Conservation (phyloP, 2,888 invertebrate genomes). For the Drosophila tanythrix region DNA sequence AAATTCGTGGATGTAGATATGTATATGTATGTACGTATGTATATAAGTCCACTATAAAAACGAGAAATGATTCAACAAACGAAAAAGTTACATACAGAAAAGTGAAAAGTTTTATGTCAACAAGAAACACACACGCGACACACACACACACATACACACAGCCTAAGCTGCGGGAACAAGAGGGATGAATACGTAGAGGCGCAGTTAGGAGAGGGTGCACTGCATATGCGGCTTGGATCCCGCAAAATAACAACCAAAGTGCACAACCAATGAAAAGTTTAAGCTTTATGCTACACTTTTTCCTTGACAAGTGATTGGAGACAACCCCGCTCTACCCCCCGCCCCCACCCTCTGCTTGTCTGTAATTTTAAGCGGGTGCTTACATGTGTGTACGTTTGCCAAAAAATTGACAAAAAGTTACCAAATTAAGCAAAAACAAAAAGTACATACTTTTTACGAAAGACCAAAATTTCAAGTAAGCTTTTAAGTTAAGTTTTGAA, state of each 20-base stretch:
- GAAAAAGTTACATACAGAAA: slow-evolving; percentile 46
- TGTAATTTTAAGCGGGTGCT: slow-evolving; percentile 30
- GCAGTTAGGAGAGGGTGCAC: slow-evolving; percentile 3
- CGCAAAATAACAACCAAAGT: slow-evolving; percentile 52
- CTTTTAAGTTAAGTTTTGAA: not conserved
- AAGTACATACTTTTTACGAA: not conserved
- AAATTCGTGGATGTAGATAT: slow-evolving; percentile 67
- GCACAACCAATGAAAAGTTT: slow-evolving; percentile 62
- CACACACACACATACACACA: slow-evolving; percentile 18
- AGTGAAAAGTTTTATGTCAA: slow-evolving; percentile 71
- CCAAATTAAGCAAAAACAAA: slow-evolving; percentile 28
- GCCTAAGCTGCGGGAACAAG: slow-evolving; percentile 19
- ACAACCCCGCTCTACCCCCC: not conserved
- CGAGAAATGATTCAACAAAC: slow-evolving; percentile 35
- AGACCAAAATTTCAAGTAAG: not conserved
- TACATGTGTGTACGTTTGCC: slow-evolving; percentile 29
- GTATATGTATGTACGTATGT: slow-evolving; percentile 1
- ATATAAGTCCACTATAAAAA: slow-evolving; percentile 57
- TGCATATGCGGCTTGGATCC: slow-evolving; percentile 41
- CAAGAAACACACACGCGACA: slow-evolving; percentile 56
- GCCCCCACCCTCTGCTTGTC: not conserved
- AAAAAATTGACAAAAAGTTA: slow-evolving; percentile 52
- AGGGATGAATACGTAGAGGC: not conserved
- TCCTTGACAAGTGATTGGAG: not conserved
- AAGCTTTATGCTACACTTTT: slow-evolving; percentile 59